These are phyloP conservation scores for Ashinkailepas kermadecensis DNA, from an alignment of 2,888 invertebrate species.

Conservation along the genomic window DNA sequence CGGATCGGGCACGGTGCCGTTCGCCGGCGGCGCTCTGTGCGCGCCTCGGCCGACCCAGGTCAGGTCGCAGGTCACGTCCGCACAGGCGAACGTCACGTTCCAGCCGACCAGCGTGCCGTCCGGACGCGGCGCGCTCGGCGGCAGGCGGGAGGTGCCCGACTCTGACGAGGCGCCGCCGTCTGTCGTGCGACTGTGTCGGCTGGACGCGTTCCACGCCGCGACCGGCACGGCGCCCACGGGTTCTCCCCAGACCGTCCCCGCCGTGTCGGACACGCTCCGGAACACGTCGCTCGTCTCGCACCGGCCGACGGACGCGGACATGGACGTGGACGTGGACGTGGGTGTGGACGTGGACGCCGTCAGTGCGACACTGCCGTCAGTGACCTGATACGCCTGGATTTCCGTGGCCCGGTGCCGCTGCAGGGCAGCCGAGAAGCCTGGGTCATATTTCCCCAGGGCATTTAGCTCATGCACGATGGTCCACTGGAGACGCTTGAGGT, in stretches of 20 bases:
- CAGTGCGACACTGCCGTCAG: not conserved
- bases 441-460: not conserved
- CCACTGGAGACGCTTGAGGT: not conserved
- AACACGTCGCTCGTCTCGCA: not conserved
- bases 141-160: too few relatives aligned
- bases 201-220: not conserved
- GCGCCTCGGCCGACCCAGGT: not conserved
- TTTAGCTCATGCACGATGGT: not conserved
- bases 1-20: not conserved
- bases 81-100: not conserved
- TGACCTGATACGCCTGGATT: conserved; percentile 1
- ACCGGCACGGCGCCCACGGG: not conserved
- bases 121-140: too few relatives aligned
- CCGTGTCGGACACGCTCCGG: not conserved
- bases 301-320: too few relatives aligned
- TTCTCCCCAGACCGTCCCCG: not conserved
- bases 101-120: not conserved
- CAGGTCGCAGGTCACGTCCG: not conserved
- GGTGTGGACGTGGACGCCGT: too few relatives aligned
- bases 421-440: not conserved
- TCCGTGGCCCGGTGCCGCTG: not conserved
- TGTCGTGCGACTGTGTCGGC: not conserved
- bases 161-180: not conserved
- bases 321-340: too few relatives aligned
- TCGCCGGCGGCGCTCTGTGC: not conserved